Evolutionary conservation across 2,797 vertebrate species (phyloP), one percentile per base, ranked within the genome.

Genomic region (Antennarius maculatus): DNA sequence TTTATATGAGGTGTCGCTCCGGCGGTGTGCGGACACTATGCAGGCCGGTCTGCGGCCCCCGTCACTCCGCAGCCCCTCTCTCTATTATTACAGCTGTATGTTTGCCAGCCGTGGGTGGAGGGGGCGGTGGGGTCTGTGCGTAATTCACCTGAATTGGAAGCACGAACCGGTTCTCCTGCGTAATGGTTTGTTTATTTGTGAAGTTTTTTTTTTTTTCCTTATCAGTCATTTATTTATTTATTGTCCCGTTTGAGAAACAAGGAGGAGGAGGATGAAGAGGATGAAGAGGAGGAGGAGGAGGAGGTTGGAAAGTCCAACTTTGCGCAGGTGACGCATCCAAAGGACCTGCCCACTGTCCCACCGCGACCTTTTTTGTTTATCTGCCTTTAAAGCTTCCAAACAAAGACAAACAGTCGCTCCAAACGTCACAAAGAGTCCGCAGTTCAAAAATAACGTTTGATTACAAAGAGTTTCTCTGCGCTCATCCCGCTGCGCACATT

Each of bases 151-250:
- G 93, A 93, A 92, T 92, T 86, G 89, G 81, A 90, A 82, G 61
- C 69, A 61, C 78, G 77, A 83, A 85, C 83, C 74, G 47, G 77
- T 71, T 82, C 81, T 82, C 84, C 85, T 1, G 73, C 79, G 0
- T 85, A 88, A 90, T 86, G 90, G 85, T 89, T 90, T 93, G 92
- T 93, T 93, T 94, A 88, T 92, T 92, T 94, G 90, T 74, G 79
- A 85, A 80, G 82, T 88, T 91, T 92, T 88, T 82, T 86, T 90
- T 91, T 31, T 88, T 85, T 88, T 92, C 85, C 89, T 92, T 93
- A 93, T 94, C 88, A 91, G 90, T 89, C 91, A 86, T 89, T 88
- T 84, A 80, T 89, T 88, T 84, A 80, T 86, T 88, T 90, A 86
- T 90, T 89, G 91, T 89, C 86, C 83, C 79, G 55, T 60, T 23